Percentiles rank a stretch among this genome's conserved stretches.
phyloP scores from a whole-genome alignment of 2,797 vertebrate genomes.

The Platyrinchus mystaceus region DNA sequence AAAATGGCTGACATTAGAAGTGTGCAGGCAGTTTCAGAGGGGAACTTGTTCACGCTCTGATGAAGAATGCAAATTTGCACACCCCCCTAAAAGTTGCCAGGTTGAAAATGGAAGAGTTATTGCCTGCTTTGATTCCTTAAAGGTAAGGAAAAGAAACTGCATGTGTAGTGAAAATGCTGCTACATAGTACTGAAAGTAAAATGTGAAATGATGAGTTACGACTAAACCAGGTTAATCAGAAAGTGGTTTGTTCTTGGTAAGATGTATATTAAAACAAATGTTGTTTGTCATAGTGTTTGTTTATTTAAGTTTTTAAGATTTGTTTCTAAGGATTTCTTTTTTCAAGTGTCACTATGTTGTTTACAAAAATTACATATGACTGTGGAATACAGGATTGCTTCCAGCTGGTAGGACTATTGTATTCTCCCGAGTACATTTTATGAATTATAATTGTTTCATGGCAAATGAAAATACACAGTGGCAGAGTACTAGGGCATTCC shows the following conservation, averaged over 20 bases:
- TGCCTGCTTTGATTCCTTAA: conserved; percentile 98
- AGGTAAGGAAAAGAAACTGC: conserved; percentile 83
- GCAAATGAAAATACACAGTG: conserved; percentile 48
- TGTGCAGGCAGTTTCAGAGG: conserved; percentile 98
- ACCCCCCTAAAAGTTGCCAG: conserved; percentile 99
- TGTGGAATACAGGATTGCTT: conserved; percentile 46
- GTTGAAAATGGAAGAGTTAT: conserved; percentile 98
- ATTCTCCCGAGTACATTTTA: conserved; percentile 21
- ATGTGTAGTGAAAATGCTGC: not conserved
- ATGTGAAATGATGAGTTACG: not conserved
- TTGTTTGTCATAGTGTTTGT: not conserved
- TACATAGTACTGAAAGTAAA: not conserved
- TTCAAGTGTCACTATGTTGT: not conserved
- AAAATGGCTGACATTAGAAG: conserved; percentile 98
- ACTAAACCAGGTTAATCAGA: not conserved
- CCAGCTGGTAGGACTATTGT: conserved; percentile 36
- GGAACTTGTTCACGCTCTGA: conserved; percentile 98
- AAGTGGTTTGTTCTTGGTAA: not conserved
- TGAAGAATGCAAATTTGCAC: conserved; percentile 99
- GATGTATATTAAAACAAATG: not conserved
- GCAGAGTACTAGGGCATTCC: not conserved
- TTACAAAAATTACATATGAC: conserved; percentile 7
- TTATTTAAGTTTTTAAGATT: not conserved
- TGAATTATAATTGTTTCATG: conserved; percentile 49
- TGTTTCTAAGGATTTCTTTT: not conserved